phyloP scores from a whole-genome alignment of 2,797 vertebrate genomes.

The Hippoglossus hippoglossus region DNA sequence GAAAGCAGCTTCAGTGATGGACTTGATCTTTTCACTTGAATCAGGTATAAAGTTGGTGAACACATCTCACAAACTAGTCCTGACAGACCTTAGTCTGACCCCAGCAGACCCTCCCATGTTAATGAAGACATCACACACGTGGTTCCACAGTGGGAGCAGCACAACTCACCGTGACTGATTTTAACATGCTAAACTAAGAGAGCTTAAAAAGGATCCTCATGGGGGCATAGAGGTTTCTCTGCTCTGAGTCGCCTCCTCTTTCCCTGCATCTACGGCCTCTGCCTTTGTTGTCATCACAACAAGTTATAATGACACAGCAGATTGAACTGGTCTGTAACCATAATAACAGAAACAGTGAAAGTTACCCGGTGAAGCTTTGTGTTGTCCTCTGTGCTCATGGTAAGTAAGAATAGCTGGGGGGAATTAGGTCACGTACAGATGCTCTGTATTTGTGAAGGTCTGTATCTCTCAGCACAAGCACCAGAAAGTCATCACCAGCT shows the following conservation, averaged over 20 bases:
- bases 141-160: too few species aligned
- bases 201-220: conserved; percentile 10
- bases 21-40: background rate
- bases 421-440: background rate
- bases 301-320: conserved; percentile 66
- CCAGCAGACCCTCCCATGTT: too few species aligned
- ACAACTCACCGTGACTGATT: background rate
- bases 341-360: conserved; percentile 37
- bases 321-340: conserved; percentile 31
- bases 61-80: background rate
- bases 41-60: background rate
- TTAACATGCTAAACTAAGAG: background rate
- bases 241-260: conserved; percentile 17
- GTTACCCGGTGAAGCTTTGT: conserved; percentile 13
- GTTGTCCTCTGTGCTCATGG: conserved; percentile 8
- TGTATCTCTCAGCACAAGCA: background rate
- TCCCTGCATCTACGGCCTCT: conserved; percentile 54
- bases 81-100: background rate
- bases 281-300: conserved; percentile 73
- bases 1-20: background rate
- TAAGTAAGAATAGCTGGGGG: conserved; percentile 8
- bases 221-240: conserved; percentile 22
- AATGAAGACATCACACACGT: background rate
- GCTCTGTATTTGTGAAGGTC: conserved; percentile 35
- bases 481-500: background rate